These are phyloP conservation scores for Strigamia crassipes DNA, from an alignment of 2,888 invertebrate genomes.

Conservation along the genomic window DNA sequence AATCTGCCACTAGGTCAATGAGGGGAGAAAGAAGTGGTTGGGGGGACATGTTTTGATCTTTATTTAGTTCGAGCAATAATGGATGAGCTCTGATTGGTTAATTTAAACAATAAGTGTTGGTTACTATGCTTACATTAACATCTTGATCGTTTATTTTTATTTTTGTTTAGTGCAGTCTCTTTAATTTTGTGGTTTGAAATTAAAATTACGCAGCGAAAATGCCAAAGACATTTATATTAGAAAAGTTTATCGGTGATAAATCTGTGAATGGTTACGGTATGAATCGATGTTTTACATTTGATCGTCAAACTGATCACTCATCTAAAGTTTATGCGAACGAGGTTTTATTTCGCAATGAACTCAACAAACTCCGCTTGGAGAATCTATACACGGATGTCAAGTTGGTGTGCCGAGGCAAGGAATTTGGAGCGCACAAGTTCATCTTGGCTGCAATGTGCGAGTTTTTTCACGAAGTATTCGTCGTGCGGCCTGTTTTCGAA, in stretches of 20 bases:
- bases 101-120: background rate
- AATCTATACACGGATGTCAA: background rate
- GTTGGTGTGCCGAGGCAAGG: background rate
- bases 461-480: constrained; percentile 25
- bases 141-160: background rate
- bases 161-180: constrained; percentile 13
- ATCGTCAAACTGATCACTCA: background rate
- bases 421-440: constrained; percentile 18
- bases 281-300: background rate
- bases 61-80: no score
- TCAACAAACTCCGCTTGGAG: background rate
- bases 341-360: constrained; percentile 20
- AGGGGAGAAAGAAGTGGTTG: no score
- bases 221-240: constrained; percentile 3
- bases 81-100: no score
- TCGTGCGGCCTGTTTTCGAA: constrained; percentile 19
- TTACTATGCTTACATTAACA: background rate
- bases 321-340: constrained; percentile 5
- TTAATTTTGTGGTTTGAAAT: background rate
- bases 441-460: constrained; percentile 14
- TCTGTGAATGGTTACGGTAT: background rate
- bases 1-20: no score
- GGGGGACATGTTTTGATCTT: no score
- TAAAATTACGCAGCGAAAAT: constrained; percentile 17
- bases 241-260: background rate